Conservation (phyloP, 2,888 invertebrate species). For the Galeruca laticollis region DNA sequence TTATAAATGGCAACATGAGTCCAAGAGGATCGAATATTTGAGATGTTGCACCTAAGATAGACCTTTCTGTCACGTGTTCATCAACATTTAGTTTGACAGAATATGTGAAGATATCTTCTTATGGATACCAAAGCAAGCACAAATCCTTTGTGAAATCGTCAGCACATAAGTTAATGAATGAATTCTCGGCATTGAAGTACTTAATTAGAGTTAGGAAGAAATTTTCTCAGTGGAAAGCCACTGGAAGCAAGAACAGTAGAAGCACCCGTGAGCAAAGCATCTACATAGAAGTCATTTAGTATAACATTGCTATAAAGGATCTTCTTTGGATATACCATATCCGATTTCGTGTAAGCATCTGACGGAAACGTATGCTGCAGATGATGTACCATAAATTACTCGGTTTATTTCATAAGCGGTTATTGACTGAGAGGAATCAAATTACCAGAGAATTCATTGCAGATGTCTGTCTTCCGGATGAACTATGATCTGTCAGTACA, state of each 20-base stretch:
- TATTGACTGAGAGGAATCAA: constrained; percentile 18
- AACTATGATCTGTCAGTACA: constrained; percentile 44
- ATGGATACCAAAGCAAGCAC: no score
- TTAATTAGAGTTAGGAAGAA: no score
- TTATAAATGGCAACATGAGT: no score
- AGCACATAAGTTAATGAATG: no score
- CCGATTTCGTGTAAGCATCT: constrained; percentile 35
- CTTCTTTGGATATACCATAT: no score
- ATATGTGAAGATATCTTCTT: no score
- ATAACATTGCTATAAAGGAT: constrained; percentile 35
- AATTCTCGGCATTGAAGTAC: no score
- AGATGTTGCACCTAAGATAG: constrained; percentile 26
- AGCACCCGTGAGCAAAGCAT: constrained; percentile 45
- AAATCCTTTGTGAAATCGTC: no score
- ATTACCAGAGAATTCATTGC: constrained; percentile 45
- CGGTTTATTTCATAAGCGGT: constrained; percentile 37
- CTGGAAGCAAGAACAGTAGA: no score
- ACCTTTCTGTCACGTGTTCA: constrained; percentile 16
- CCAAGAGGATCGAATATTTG: constrained; percentile 40
- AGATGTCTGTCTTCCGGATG: constrained; percentile 31
- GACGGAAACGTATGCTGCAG: constrained; percentile 41
- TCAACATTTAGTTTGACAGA: no score
- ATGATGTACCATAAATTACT: constrained; percentile 45
- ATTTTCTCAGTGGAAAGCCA: no score
- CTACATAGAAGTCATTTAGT: constrained; percentile 45